Conservation (phyloP, 2,888 invertebrate species). For the Bugula neritina region DNA sequence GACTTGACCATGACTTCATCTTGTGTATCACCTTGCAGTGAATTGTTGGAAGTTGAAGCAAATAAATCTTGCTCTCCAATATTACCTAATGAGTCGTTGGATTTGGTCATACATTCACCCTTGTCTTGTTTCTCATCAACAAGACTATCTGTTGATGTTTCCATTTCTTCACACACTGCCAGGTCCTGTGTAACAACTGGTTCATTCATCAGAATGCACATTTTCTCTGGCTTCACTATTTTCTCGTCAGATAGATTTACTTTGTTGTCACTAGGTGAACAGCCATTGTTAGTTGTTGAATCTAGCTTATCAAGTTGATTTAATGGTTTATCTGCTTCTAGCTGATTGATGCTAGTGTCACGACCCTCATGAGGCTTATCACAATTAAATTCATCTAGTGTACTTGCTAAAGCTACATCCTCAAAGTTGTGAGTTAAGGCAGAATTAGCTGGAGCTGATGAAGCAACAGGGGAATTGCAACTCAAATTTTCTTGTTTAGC, state of each 20-base stretch:
- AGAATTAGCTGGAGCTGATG: background rate
- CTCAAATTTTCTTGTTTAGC: background rate
- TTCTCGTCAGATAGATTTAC: background rate
- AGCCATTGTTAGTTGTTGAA: background rate
- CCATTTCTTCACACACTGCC: background rate
- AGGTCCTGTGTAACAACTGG: background rate
- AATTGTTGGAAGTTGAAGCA: background rate
- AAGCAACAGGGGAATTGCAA: background rate
- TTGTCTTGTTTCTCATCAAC: background rate
- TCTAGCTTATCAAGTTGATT: background rate
- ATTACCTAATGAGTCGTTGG: background rate
- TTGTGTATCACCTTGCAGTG: background rate
- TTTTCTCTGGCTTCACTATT: background rate
- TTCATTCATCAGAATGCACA: conserved; percentile 5
- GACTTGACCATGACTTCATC: background rate
- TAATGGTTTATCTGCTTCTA: background rate
- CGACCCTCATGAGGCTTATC: background rate
- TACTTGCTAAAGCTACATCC: background rate
- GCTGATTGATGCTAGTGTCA: background rate
- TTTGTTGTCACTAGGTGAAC: background rate
- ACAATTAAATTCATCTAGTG: background rate
- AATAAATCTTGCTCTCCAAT: background rate
- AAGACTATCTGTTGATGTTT: background rate
- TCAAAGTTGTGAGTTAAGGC: background rate
- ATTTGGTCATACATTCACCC: background rate